phyloP scores from a whole-genome alignment of 1,140 invertebrate species.

The Drosophila nigrodunni region DNA sequence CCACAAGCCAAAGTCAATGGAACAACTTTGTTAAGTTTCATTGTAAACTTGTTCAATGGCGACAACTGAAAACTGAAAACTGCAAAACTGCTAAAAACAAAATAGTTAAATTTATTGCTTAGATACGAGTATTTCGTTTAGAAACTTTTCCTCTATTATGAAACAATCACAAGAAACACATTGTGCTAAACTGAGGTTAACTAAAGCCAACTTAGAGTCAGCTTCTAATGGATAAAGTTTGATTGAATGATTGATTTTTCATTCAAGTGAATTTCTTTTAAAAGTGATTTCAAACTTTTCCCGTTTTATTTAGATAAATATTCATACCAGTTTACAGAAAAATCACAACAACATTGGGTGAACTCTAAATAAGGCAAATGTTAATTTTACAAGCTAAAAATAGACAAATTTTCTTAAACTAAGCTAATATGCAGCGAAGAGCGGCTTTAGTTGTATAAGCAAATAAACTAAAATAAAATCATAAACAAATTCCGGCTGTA shows the following conservation, averaged over 20 bases:
- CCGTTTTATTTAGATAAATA: too few species aligned
- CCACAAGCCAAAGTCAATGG: conserved; percentile 27
- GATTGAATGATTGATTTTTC: conserved; percentile 15
- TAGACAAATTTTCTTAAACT: too few species aligned
- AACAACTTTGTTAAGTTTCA: conserved; percentile 20
- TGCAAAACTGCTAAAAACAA: conserved; percentile 12
- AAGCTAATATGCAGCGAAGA: background rate
- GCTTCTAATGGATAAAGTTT: conserved; percentile 12
- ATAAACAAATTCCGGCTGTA: conserved; percentile 51
- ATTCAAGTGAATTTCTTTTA: background rate
- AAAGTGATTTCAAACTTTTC: conserved; percentile 2
- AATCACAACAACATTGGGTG: too few species aligned
- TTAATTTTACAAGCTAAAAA: too few species aligned
- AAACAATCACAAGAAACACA: conserved; percentile 5
- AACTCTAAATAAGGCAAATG: too few species aligned
- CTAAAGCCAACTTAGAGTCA: background rate
- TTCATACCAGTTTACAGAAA: too few species aligned
- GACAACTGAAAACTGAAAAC: conserved; percentile 12
- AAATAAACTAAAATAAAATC: conserved; percentile 32
- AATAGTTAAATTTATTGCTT: conserved; percentile 30
- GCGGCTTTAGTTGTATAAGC: conserved; percentile 5
- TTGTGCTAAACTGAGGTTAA: conserved; percentile 8
- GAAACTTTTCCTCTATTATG: conserved; percentile 26
- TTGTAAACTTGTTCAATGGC: conserved; percentile 14
- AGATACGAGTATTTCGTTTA: conserved; percentile 5